phyloP scores from a whole-genome alignment of 2,113 vertebrate species.

The Trochalopteron elliotii region DNA sequence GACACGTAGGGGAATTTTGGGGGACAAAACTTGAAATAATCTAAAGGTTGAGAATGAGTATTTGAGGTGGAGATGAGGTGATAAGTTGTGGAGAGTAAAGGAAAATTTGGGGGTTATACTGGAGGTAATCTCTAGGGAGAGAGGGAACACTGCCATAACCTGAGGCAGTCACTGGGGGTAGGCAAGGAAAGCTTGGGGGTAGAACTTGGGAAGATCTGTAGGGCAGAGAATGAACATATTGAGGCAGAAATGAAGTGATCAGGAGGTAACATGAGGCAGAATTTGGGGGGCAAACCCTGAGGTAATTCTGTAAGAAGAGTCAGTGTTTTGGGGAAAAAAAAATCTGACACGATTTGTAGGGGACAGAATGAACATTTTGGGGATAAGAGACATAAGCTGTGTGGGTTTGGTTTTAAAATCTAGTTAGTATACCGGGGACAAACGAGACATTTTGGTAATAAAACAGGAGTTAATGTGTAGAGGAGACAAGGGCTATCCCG shows the following conservation, averaged over 20 bases:
- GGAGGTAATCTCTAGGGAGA: too few relatives aligned
- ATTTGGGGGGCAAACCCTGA: background rate
- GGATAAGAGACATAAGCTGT: background rate
- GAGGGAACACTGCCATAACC: too few relatives aligned
- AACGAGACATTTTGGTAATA: background rate
- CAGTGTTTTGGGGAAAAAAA: background rate
- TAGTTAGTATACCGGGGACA: background rate
- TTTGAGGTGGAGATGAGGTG: too few relatives aligned
- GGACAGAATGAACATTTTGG: background rate
- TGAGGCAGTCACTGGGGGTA: too few relatives aligned
- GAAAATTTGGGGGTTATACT: background rate
- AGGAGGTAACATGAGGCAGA: background rate
- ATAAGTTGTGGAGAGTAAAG: too few relatives aligned
- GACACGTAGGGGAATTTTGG: too few relatives aligned
- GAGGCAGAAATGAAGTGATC: background rate
- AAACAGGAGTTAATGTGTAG: background rate
- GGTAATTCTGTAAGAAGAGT: fast-evolving
- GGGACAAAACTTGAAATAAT: too few relatives aligned
- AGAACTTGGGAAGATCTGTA: background rate
- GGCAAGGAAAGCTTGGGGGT: background rate
- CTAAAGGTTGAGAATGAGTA: too few relatives aligned
- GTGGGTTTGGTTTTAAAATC: background rate
- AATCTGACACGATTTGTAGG: fast-evolving
- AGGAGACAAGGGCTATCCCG: background rate
- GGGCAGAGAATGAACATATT: background rate